phyloP scores from a whole-genome alignment of 2,888 invertebrate genomes.

The Nomada flava region DNA sequence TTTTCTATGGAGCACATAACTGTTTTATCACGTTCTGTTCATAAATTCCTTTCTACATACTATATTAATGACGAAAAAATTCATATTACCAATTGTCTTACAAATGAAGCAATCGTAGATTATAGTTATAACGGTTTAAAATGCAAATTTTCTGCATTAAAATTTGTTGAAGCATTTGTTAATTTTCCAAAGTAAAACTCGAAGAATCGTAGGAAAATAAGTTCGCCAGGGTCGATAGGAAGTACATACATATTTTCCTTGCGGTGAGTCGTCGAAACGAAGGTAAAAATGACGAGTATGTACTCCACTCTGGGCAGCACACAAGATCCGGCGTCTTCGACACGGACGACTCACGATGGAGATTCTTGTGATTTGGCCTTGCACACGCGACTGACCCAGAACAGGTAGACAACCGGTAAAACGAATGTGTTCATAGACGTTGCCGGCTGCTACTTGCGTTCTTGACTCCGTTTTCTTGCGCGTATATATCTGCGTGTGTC shows the following conservation, averaged over 20 bases:
- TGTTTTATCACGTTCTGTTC: not conserved
- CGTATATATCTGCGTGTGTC: conserved; percentile 23
- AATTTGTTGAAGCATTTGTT: not conserved
- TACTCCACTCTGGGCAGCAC: not conserved
- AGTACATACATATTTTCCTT: conserved; percentile 6
- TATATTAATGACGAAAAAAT: not conserved
- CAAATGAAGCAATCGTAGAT: not conserved
- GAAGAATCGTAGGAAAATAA: not conserved
- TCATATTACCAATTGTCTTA: not conserved
- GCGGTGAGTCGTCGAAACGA: conserved; percentile 20
- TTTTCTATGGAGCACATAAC: not conserved
- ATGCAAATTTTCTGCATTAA: too few species aligned
- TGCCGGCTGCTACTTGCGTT: conserved; percentile 58
- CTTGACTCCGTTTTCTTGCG: conserved; percentile 74
- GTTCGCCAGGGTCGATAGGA: not conserved
- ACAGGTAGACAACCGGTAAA: conserved; percentile 70
- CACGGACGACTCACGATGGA: conserved; percentile 46
- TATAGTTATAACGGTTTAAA: too few species aligned
- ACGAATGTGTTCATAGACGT: conserved; percentile 50
- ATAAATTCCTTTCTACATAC: too few species aligned
- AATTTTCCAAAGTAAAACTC: not conserved
- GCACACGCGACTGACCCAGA: conserved; percentile 69
- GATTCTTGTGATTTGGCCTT: conserved; percentile 68
- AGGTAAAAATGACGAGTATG: conserved; percentile 25
- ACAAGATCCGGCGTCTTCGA: conserved; percentile 47